These are phyloP conservation scores for Triplophysa siluroides DNA, from an alignment of 2,113 vertebrate species.

Conservation along the genomic window DNA sequence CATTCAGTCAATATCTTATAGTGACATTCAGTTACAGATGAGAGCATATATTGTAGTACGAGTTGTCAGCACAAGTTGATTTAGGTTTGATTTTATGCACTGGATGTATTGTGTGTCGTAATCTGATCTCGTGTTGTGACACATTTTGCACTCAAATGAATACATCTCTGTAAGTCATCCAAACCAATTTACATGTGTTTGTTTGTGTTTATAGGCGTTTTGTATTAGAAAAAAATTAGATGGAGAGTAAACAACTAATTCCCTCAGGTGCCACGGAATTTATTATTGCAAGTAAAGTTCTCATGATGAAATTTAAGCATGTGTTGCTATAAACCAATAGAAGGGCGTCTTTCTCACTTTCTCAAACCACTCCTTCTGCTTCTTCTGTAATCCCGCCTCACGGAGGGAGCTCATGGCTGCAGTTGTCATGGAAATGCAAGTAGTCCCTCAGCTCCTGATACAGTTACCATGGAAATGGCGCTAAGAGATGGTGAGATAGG, in stretches of 20 bases:
- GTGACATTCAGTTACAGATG: background rate
- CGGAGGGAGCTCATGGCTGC: conserved; percentile 61
- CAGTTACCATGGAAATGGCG: conserved; percentile 85
- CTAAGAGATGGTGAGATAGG: conserved; percentile 57
- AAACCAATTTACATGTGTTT: background rate
- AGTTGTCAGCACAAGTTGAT: conserved; percentile 11
- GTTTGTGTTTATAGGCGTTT: background rate
- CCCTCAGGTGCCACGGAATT: background rate
- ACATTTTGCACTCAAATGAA: background rate
- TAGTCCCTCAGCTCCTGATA: conserved; percentile 61
- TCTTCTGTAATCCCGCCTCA: conserved; percentile 59
- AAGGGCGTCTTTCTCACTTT: background rate
- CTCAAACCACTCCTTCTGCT: conserved; percentile 51
- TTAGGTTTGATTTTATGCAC: conserved; percentile 23
- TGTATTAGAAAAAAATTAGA: background rate
- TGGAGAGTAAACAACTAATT: conserved; percentile 1
- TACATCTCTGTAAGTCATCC: background rate
- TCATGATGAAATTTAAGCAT: conserved; percentile 19
- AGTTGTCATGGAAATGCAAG: conserved; percentile 90
- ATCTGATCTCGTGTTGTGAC: conserved; percentile 24
- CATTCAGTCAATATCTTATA: background rate
- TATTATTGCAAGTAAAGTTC: background rate
- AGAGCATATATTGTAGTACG: background rate
- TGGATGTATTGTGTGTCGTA: background rate
- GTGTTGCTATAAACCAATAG: conserved; percentile 66